These are phyloP conservation scores for Argyrosomus regius DNA, from an alignment of 2,797 vertebrate genomes.

Conservation along the genomic window DNA sequence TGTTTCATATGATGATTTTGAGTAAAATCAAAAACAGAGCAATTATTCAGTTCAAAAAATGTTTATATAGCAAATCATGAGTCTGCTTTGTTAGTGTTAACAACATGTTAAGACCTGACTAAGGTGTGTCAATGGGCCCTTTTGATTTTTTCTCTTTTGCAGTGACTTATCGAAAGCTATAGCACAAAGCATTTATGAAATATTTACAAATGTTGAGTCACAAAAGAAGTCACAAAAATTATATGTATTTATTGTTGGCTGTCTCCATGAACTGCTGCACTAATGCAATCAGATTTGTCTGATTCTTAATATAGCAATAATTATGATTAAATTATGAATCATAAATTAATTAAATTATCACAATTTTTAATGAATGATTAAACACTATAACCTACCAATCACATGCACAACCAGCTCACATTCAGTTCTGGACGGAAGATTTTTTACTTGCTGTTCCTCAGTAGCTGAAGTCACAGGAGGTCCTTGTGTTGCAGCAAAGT, in stretches of 20 bases:
- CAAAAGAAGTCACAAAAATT: neutral
- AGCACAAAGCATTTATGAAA: neutral
- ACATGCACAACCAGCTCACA: neutral
- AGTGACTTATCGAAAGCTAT: neutral
- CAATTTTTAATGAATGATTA: too few relatives aligned
- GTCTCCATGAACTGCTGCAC: neutral
- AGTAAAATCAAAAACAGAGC: neutral
- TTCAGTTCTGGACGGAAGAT: too few relatives aligned
- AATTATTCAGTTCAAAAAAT: too few relatives aligned
- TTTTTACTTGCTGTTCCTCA: too few relatives aligned
- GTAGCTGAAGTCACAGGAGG: too few relatives aligned
- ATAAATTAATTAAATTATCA: too few relatives aligned
- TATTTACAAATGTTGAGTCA: neutral
- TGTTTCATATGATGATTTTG: neutral
- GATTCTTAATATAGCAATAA: neutral
- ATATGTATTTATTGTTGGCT: too few relatives aligned
- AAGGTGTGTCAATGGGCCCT: too few relatives aligned
- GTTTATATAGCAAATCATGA: too few relatives aligned
- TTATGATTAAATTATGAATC: neutral
- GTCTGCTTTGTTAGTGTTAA: too few relatives aligned
- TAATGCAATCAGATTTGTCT: neutral
- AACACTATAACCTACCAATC: neutral
- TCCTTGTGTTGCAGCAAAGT: too few relatives aligned
- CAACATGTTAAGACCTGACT: neutral
- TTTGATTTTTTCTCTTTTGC: neutral